phyloP scores from a whole-genome alignment of 2,113 vertebrate species.

The Eulemur macaco region DNA sequence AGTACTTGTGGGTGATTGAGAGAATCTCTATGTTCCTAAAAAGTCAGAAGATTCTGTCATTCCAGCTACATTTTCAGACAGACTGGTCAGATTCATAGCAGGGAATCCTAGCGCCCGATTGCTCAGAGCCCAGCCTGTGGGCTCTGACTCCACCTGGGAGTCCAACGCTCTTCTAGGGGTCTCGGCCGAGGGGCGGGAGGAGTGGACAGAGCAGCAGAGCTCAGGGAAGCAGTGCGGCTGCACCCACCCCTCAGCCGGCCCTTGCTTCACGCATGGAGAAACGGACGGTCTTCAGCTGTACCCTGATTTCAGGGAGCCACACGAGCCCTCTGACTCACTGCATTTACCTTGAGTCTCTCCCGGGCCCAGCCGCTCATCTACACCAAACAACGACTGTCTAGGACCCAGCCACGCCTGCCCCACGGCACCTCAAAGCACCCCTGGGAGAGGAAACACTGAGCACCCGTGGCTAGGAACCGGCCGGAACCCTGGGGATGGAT shows the following conservation, averaged over 20 bases:
- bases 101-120: neutral
- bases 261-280: neutral
- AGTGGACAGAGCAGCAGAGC: neutral
- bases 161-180: neutral
- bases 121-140: neutral
- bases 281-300: neutral
- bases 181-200: neutral
- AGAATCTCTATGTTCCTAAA: neutral
- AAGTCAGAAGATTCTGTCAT: neutral
- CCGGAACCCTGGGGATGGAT: neutral
- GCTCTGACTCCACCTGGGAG: neutral
- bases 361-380: neutral
- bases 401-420: neutral
- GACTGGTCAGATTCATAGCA: neutral
- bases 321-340: neutral
- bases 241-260: neutral
- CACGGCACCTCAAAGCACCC: neutral
- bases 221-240: neutral
- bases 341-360: neutral
- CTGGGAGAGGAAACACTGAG: neutral
- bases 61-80: neutral
- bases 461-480: neutral
- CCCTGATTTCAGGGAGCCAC: neutral
- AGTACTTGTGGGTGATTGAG: neutral
- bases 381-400: neutral